Evolutionary conservation across 2,888 invertebrate genomes (phyloP).

Genomic region (Azorinus chamasolen): DNA sequence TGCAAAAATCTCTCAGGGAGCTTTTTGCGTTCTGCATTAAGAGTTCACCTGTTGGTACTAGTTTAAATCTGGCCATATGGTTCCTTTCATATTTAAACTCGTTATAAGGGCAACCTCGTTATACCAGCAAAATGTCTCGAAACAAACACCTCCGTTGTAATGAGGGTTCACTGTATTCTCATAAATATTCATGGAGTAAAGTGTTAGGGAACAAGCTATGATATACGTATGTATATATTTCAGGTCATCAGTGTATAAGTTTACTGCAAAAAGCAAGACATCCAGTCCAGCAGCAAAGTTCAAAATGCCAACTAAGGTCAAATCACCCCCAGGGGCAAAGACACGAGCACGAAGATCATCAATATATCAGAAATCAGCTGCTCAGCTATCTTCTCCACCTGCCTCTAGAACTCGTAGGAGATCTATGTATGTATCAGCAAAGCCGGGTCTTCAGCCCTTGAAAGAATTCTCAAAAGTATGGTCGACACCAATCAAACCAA

Average conservation of each 20-base stretch:
- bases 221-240: too few species aligned
- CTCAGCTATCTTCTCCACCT: slow-evolving; percentile 35
- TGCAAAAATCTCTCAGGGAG: too few species aligned
- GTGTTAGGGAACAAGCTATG: too few species aligned
- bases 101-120: too few species aligned
- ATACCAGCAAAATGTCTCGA: too few species aligned
- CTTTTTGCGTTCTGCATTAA: too few species aligned
- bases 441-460: slow-evolving; percentile 20
- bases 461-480: slow-evolving; percentile 60
- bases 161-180: too few species aligned
- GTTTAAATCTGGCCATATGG: too few species aligned
- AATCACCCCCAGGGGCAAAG: slow-evolving; percentile 68
- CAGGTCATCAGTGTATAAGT: slow-evolving; percentile 68
- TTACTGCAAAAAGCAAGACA: slow-evolving; percentile 23
- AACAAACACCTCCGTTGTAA: too few species aligned
- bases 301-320: slow-evolving; percentile 3
- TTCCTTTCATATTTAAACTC: too few species aligned
- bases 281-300: background rate
- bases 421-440: slow-evolving; percentile 55
- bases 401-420: slow-evolving; percentile 30
- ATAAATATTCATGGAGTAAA: too few species aligned
- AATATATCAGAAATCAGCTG: slow-evolving; percentile 65
- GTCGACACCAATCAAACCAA: slow-evolving; percentile 46
- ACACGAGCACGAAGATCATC: slow-evolving; percentile 69
- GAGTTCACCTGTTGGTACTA: too few species aligned